Conservation (phyloP, 2,888 invertebrate species). For the Tuberolachnus salignus region DNA sequence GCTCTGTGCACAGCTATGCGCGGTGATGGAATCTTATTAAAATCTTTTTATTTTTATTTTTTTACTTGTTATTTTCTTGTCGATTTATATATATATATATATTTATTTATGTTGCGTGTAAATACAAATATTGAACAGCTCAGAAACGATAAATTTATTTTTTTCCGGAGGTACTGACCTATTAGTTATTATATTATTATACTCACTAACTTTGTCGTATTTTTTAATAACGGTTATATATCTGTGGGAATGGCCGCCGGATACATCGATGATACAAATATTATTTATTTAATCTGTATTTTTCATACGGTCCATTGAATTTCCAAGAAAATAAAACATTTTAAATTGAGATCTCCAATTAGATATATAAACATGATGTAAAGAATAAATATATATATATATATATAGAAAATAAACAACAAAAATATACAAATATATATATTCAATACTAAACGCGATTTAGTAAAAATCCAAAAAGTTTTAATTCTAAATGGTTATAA, state of each 20-base stretch:
- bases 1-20: no score
- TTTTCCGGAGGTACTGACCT: no score
- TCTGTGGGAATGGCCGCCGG: not conserved
- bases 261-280: not conserved
- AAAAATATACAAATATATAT: no score
- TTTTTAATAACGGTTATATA: not conserved
- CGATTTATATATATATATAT: not conserved
- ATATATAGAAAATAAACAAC: not conserved
- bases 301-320: constrained; percentile 15
- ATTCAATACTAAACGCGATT: no score
- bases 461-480: not conserved
- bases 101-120: not conserved
- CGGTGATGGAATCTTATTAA: no score
- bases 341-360: not conserved
- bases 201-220: no score
- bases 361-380: not conserved
- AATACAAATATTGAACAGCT: not conserved
- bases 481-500: not conserved
- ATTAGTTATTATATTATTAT: no score
- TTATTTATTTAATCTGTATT: constrained; percentile 5
- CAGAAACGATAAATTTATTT: not conserved
- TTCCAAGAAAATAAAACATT: not conserved
- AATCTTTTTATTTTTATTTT: no score
- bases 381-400: not conserved
- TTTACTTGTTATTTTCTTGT: no score